Base-by-base conservation (phyloP, 2,797 vertebrate genomes). In the Darevskia mixta region DNA sequence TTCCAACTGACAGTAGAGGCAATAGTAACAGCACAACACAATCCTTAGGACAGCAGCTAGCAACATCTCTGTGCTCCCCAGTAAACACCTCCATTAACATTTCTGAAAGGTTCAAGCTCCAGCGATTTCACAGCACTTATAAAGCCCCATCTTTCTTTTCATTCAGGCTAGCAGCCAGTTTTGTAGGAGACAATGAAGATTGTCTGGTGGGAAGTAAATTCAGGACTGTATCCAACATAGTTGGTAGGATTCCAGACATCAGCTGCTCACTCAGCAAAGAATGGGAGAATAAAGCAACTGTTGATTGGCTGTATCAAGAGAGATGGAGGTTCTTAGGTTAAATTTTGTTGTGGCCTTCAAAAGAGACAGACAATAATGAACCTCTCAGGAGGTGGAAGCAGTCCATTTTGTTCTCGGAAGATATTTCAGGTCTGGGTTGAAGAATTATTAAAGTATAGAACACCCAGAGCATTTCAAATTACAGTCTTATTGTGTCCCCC, bases 151-250 rank as follows among this genome's bases (percentile, higher is more conserved):
- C 17, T 61, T 88, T 73, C 75, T 64, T 73, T 66, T 85, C 77
- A 73, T 10, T 32, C 79, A 87, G 85, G 45, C 79, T 83, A 85
- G 25, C 6, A 0, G 15, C 81, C 71, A 86, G 29, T 77, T 76
- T 64, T 58, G 69, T 61, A n/a, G 0, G 29, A 90, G 32, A 84
- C 58, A 88, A 18, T 49, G 89, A 79, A 45, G 43, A 79, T 67
- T 38, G 4, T 8, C 1, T 43, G 85, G 82, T 84, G 73, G 87
- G 91, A 90, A 92, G 76, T 25, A 66, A 25, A 73, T 89, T 80
- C 64, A 92, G 72, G 69, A 88, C 88, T 49, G 0, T 0, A 3
- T 35, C 9, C 77, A 90, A 79, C 0, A 10, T 79, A 32, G 78
- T 27, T 86, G 71, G 67, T 88, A 35, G 80, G 67, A 83, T 87